These are phyloP conservation scores for Sweltsa coloradensis DNA, from an alignment of 1,140 invertebrate species.

Conservation along the genomic window DNA sequence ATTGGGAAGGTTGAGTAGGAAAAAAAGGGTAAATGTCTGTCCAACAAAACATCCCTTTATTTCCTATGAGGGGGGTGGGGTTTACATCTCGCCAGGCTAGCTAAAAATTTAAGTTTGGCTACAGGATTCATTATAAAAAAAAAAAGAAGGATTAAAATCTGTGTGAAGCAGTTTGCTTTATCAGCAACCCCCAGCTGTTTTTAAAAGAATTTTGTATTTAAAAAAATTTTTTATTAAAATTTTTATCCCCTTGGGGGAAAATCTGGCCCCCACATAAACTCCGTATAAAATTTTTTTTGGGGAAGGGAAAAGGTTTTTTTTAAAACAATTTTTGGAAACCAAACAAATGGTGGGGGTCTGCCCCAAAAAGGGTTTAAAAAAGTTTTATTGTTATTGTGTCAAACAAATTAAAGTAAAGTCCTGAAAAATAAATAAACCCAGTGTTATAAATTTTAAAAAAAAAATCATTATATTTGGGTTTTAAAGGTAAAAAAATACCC, in stretches of 20 bases:
- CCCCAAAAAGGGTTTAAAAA: slow-evolving; percentile 2
- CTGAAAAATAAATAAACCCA: slow-evolving; percentile 2
- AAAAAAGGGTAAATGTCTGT: no score
- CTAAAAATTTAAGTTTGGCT: no score
- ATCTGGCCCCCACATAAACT: slow-evolving; percentile 2
- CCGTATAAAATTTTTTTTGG: slow-evolving; percentile 1
- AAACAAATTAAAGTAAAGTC: not conserved
- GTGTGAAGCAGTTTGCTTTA: no score
- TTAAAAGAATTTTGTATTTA: not conserved
- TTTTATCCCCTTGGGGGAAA: not conserved
- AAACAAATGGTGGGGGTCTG: not conserved
- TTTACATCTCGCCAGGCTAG: no score
- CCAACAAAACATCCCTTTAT: no score
- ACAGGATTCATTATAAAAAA: no score
- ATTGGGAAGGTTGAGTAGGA: no score
- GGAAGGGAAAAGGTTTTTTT: slow-evolving; percentile 3
- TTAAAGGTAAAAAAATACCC: no score
- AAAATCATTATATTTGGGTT: not conserved
- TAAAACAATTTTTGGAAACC: slow-evolving; percentile 5
- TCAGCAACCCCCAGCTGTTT: not conserved
- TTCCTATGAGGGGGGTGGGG: no score
- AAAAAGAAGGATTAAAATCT: no score
- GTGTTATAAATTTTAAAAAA: not conserved
- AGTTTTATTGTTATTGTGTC: not conserved
- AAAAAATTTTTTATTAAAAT: slow-evolving; percentile 1